Conservation (phyloP, 2,888 invertebrate genomes). For the Exephanes ischioxanthus region DNA sequence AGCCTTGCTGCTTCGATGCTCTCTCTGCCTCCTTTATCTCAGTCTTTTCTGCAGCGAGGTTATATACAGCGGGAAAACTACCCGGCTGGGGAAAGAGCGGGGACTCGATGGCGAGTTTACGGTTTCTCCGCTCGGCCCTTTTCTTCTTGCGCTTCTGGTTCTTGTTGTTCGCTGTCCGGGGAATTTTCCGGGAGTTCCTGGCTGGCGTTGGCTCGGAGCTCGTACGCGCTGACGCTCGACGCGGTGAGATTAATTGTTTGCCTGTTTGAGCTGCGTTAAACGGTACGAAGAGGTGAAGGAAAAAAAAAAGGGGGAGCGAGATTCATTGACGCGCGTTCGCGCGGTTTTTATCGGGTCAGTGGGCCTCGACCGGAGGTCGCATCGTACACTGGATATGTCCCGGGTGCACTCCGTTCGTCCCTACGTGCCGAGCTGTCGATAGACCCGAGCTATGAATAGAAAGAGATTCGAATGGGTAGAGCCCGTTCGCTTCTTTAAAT, state of each 20-base stretch:
- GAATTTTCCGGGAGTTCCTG: constrained; percentile 3
- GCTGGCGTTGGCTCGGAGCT: constrained; percentile 1
- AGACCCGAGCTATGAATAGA: constrained; percentile 59
- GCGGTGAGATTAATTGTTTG: constrained; percentile 41
- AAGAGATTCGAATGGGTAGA: constrained; percentile 53
- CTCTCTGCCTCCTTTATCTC: constrained; percentile 17
- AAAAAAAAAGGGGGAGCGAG: neutral
- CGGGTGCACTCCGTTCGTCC: constrained; percentile 12
- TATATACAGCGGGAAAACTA: constrained; percentile 1
- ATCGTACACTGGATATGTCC: neutral
- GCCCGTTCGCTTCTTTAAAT: constrained; percentile 29
- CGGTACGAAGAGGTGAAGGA: neutral
- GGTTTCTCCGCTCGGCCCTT: constrained; percentile 59
- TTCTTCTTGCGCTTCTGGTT: constrained; percentile 30
- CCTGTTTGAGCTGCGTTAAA: neutral
- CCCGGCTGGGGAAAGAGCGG: neutral
- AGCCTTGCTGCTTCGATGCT: constrained; percentile 37
- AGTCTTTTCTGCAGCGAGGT: constrained; percentile 6
- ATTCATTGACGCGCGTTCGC: constrained; percentile 12
- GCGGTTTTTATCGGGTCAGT: constrained; percentile 44
- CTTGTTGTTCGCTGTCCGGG: constrained; percentile 45
- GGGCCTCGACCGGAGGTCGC: constrained; percentile 15
- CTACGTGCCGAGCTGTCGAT: constrained; percentile 49
- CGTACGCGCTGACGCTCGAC: constrained; percentile 1
- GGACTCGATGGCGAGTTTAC: constrained; percentile 49